These are phyloP conservation scores for Alouatta palliata DNA, from an alignment of 2,113 vertebrate species.

Conservation along the genomic window DNA sequence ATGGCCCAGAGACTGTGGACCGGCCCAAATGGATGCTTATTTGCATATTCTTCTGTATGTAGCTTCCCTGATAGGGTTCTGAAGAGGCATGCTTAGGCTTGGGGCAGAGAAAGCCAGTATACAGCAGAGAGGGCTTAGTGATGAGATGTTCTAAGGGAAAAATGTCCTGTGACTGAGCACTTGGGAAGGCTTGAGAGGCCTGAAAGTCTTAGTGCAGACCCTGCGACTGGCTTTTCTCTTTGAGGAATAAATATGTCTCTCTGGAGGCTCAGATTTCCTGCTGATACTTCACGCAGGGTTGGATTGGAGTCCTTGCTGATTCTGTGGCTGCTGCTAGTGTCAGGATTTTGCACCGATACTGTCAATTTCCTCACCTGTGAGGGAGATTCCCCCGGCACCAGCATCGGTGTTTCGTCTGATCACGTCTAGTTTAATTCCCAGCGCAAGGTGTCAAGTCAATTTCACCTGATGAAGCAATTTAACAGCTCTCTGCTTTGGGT, in stretches of 20 bases:
- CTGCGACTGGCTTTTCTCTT: not conserved
- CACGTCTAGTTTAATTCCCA: conserved; percentile 81
- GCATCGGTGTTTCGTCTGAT: conserved; percentile 81
- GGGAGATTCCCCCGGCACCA: conserved; percentile 78
- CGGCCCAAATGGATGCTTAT: not conserved
- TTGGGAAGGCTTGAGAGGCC: not conserved
- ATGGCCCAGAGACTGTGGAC: not conserved
- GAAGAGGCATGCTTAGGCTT: not conserved
- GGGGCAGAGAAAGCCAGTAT: conserved; percentile 14
- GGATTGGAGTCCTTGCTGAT: not conserved
- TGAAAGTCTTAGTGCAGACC: not conserved
- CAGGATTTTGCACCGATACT: conserved; percentile 61
- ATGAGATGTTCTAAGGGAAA: not conserved
- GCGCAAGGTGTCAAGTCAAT: conserved; percentile 77
- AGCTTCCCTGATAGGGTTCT: not conserved
- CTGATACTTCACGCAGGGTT: not conserved
- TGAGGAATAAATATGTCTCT: not conserved
- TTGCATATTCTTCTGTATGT: conserved; percentile 30
- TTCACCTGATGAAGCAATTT: conserved; percentile 82
- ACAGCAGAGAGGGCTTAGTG: conserved; percentile 37
- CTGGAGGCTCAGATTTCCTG: not conserved
- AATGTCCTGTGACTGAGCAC: not conserved
- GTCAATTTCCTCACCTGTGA: conserved; percentile 84
- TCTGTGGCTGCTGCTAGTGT: not conserved
- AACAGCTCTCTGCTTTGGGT: conserved; percentile 88